Evolutionary conservation across 2,888 invertebrate species (phyloP).

Genomic region (Acronicta aceris): DNA sequence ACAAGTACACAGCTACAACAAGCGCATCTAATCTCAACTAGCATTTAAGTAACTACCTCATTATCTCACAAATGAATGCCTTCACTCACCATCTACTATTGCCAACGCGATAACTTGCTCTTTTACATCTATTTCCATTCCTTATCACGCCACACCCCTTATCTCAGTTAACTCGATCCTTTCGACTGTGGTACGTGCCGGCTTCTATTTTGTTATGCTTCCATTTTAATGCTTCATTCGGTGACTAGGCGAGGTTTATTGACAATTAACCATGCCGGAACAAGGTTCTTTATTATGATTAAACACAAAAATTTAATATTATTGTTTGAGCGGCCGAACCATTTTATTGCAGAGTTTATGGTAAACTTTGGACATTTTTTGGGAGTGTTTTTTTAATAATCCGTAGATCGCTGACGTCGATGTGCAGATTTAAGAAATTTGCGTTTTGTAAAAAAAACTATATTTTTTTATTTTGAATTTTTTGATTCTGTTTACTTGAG

Average conservation of each 20-base stretch:
- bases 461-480: too few relatives aligned
- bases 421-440: too few relatives aligned
- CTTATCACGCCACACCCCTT: slow-evolving; percentile 34
- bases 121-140: slow-evolving; percentile 49
- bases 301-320: slow-evolving; percentile 56
- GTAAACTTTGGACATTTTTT: slow-evolving; percentile 4
- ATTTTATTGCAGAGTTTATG: slow-evolving; percentile 54
- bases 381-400: too few relatives aligned
- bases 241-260: slow-evolving; percentile 51
- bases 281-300: slow-evolving; percentile 63
- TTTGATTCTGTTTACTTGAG: too few relatives aligned
- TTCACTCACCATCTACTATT: slow-evolving; percentile 23
- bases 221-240: slow-evolving; percentile 43
- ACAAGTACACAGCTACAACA: too few relatives aligned
- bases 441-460: too few relatives aligned
- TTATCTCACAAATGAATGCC: slow-evolving; percentile 24
- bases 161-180: slow-evolving; percentile 34
- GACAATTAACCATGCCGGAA: slow-evolving; percentile 55
- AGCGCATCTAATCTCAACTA: slow-evolving; percentile 28
- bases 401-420: too few relatives aligned
- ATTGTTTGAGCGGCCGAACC: slow-evolving; percentile 21
- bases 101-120: slow-evolving; percentile 36
- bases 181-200: slow-evolving; percentile 10
- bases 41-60: slow-evolving; percentile 25
- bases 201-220: slow-evolving; percentile 47